phyloP scores from a whole-genome alignment of 2,797 vertebrate species.

The Lepus townsendii region DNA sequence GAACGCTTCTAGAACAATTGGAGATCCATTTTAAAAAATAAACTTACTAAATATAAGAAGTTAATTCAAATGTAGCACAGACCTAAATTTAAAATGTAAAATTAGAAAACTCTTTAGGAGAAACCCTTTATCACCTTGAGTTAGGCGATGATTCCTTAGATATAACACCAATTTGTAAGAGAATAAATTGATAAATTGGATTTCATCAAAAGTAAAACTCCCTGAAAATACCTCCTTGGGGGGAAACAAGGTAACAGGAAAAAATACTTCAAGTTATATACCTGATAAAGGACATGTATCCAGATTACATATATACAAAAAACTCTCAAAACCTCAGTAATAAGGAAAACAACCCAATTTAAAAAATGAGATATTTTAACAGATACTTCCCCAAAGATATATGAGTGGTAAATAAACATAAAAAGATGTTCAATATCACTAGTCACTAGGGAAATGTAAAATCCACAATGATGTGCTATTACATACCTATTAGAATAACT shows the following conservation, averaged over 20 bases:
- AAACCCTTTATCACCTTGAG: background rate
- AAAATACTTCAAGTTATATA: constrained; percentile 4
- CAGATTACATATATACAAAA: background rate
- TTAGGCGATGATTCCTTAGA: constrained; percentile 18
- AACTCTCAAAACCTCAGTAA: constrained; percentile 4
- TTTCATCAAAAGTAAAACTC: background rate
- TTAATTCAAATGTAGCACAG: constrained; percentile 6
- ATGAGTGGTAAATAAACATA: background rate
- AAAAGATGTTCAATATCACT: background rate
- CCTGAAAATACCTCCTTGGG: constrained; percentile 31
- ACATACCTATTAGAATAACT: background rate
- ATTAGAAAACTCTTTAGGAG: constrained; percentile 1
- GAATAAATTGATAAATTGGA: background rate
- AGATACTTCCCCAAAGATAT: background rate
- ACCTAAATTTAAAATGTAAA: constrained; percentile 43
- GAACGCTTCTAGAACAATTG: background rate
- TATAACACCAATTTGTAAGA: background rate
- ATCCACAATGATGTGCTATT: background rate
- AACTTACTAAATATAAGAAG: constrained; percentile 9
- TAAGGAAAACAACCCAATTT: background rate
- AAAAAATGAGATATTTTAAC: constrained; percentile 24
- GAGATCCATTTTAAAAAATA: background rate
- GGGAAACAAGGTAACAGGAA: constrained; percentile 12
- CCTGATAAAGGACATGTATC: background rate
- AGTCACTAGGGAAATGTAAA: constrained; percentile 35